Evolutionary conservation across 2,888 invertebrate species (phyloP).

Genomic region (Thysanoteuthis rhombus): DNA sequence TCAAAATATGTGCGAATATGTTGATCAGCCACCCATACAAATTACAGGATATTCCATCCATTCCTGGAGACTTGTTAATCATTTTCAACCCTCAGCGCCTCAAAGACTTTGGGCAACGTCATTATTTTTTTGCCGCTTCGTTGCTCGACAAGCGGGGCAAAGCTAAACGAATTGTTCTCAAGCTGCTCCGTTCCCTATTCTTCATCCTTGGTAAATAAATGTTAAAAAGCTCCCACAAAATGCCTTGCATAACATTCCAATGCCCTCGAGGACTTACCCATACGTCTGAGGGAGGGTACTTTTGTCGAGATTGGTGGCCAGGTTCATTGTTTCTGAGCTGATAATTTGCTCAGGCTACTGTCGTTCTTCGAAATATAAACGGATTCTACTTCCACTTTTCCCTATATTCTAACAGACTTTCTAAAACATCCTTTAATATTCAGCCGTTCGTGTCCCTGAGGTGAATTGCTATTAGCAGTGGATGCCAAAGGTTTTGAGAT

Average conservation of each 20-base stretch:
- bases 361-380: not conserved
- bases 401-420: too few species aligned
- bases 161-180: not conserved
- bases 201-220: not conserved
- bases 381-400: not conserved
- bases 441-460: too few species aligned
- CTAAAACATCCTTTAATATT: too few species aligned
- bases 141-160: not conserved
- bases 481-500: too few species aligned
- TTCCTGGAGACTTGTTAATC: not conserved
- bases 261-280: not conserved
- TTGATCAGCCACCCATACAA: not conserved
- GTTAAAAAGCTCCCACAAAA: not conserved
- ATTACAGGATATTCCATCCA: not conserved
- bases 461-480: too few species aligned
- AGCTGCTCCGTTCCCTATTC: not conserved
- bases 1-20: not conserved
- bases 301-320: not conserved
- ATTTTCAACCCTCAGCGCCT: not conserved
- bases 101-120: not conserved
- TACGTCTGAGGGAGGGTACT: not conserved
- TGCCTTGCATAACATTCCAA: not conserved
- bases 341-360: not conserved
- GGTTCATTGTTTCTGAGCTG: not conserved
- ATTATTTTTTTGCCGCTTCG: not conserved